Conservation (phyloP, 2,113 vertebrate species). For the Microcebus tavaratra region DNA sequence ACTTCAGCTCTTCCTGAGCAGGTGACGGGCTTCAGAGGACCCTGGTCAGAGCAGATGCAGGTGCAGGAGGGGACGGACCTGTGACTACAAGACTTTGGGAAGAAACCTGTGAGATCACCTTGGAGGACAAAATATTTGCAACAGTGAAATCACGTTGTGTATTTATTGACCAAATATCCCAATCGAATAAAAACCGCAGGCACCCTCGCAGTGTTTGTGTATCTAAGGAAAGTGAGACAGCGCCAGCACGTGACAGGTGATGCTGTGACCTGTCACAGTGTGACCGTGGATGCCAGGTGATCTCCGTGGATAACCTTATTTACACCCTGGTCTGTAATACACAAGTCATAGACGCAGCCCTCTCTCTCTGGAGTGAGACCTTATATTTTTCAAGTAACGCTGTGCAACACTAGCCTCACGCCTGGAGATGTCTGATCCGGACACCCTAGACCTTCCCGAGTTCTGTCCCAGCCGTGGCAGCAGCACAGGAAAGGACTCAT, state of each 20-base stretch:
- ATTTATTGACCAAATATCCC: background rate
- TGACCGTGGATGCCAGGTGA: background rate
- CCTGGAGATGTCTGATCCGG: background rate
- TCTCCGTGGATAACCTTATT: background rate
- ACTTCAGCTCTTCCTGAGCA: background rate
- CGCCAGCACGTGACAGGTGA: background rate
- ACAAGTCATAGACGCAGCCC: background rate
- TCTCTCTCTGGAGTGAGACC: background rate
- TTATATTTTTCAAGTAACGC: background rate
- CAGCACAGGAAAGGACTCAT: background rate
- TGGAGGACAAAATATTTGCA: background rate
- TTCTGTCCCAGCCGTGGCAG: background rate
- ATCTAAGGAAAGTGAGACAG: background rate
- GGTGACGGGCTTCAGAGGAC: background rate
- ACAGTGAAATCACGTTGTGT: background rate
- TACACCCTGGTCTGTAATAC: background rate
- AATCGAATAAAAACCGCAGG: background rate
- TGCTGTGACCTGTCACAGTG: background rate
- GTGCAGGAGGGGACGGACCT: background rate
- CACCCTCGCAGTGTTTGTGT: background rate
- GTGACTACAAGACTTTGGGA: background rate
- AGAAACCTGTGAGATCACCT: background rate
- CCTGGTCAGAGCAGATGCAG: background rate
- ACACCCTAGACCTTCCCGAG: background rate
- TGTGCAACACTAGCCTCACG: background rate